These are phyloP conservation scores for Calameuta filiformis DNA, from an alignment of 2,888 invertebrate species.

Conservation along the genomic window DNA sequence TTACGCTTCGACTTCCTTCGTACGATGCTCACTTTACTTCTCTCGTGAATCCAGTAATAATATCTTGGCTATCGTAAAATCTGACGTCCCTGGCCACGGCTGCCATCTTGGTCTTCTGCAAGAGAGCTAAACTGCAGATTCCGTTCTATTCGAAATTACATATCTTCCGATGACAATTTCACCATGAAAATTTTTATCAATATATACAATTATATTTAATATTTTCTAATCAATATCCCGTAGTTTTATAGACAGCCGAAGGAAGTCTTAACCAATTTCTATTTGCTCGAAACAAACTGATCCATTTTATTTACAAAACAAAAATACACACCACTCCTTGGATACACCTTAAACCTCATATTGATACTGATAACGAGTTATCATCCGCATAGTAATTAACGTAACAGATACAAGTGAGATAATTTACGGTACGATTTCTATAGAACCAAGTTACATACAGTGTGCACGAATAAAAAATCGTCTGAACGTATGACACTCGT, in stretches of 20 bases:
- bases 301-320: background rate
- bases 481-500: background rate
- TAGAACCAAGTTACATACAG: background rate
- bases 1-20: background rate
- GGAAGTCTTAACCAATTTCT: background rate
- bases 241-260: background rate
- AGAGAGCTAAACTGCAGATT: background rate
- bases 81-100: background rate
- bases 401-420: background rate
- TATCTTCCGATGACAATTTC: background rate
- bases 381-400: background rate
- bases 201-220: background rate
- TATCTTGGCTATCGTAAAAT: background rate
- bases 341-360: background rate
- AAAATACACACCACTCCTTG: background rate
- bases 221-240: background rate
- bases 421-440: background rate
- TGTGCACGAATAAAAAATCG: background rate
- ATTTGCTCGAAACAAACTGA: background rate
- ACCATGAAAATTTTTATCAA: background rate
- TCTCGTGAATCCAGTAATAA: background rate
- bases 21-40: background rate
- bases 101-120: background rate
- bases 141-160: background rate
- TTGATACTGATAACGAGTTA: background rate